Evolutionary conservation across 2,888 invertebrate genomes (phyloP).

Genomic region (Lasioglossum vierecki): DNA sequence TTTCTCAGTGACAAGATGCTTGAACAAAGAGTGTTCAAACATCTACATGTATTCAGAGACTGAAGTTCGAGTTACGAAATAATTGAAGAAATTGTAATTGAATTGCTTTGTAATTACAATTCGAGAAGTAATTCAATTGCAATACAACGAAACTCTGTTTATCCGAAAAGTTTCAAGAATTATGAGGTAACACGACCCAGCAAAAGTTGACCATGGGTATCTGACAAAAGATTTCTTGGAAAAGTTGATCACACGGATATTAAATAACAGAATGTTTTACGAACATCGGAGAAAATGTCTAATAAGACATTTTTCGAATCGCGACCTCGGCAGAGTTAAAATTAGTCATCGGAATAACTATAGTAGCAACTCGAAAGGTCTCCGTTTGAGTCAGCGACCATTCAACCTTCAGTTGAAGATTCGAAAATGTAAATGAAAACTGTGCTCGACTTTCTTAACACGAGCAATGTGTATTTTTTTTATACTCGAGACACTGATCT

Average conservation of each 20-base stretch:
- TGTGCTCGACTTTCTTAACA: background rate
- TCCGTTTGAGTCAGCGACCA: conserved; percentile 3
- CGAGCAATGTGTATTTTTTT: background rate
- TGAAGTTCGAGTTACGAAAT: too few relatives aligned
- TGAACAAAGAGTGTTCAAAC: too few relatives aligned
- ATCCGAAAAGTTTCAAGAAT: background rate
- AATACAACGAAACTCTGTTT: background rate
- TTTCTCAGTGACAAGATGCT: too few relatives aligned
- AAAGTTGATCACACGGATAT: background rate
- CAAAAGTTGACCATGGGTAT: background rate
- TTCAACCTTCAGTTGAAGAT: background rate
- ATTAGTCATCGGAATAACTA: conserved; percentile 4
- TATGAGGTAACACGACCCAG: background rate
- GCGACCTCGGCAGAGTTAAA: background rate
- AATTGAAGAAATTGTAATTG: too few relatives aligned
- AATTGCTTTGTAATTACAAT: too few relatives aligned
- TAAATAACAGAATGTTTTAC: background rate
- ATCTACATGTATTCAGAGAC: too few relatives aligned
- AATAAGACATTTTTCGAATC: background rate
- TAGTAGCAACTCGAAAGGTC: background rate
- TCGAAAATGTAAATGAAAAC: background rate
- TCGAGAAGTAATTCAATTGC: too few relatives aligned
- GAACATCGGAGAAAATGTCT: background rate
- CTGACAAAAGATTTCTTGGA: background rate
- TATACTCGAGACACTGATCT: background rate